Evolutionary conservation across 2,888 invertebrate genomes (phyloP).

Genomic region (Eilema depressum): DNA sequence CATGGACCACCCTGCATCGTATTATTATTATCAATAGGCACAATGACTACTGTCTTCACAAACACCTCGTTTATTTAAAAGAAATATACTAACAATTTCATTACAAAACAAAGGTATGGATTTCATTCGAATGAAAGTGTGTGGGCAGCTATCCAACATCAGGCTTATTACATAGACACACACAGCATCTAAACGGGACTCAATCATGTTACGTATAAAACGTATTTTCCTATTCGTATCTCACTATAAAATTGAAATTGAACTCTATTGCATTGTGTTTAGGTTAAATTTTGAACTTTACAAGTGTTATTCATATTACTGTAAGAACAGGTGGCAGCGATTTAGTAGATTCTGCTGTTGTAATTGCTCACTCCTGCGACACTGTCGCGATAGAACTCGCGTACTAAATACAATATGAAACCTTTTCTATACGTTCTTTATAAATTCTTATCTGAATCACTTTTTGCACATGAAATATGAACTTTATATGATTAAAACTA

Average conservation of each 20-base stretch:
- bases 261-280: constrained; percentile 40
- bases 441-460: neutral
- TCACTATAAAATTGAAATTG: constrained; percentile 40
- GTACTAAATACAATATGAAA: constrained; percentile 70
- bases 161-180: constrained; percentile 30
- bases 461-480: neutral
- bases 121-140: constrained; percentile 81
- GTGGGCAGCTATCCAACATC: constrained; percentile 80
- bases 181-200: constrained; percentile 51
- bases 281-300: constrained; percentile 46
- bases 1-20: constrained; percentile 74
- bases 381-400: constrained; percentile 70
- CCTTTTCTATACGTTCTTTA: constrained; percentile 30
- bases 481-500: constrained; percentile 11
- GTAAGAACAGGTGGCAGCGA: constrained; percentile 80
- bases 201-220: constrained; percentile 44
- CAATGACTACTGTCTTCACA: constrained; percentile 57
- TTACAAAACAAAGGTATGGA: constrained; percentile 81
- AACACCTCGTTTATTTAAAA: constrained; percentile 74
- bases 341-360: constrained; percentile 76
- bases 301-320: constrained; percentile 65
- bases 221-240: constrained; percentile 45
- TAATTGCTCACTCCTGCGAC: constrained; percentile 78
- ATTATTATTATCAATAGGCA: constrained; percentile 45
- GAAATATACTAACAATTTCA: constrained; percentile 82